A percentile compares a stretch with the other conserved stretches of the same genome.
Evolutionary conservation across 2,113 vertebrate genomes (phyloP).

Genomic region (Mormyrus iriodes): DNA sequence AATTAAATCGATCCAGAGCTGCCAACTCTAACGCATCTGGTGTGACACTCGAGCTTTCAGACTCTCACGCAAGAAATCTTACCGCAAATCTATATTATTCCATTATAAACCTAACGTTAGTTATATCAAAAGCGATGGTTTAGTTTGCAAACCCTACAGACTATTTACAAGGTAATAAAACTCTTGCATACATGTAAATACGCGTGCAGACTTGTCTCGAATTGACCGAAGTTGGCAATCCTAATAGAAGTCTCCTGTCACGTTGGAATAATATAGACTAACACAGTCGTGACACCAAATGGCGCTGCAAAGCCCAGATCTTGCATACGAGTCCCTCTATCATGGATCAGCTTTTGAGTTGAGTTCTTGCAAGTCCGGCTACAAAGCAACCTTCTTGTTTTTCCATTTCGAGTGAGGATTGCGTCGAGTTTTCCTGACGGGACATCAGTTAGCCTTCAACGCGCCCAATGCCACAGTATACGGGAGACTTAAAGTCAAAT

Average conservation of each 20-base stretch:
- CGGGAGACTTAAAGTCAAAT: conserved; percentile 13
- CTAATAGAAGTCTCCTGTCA: not conserved
- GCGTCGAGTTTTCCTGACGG: not conserved
- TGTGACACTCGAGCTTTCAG: not conserved
- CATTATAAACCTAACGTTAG: not conserved
- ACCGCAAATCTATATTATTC: not conserved
- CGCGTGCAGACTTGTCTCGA: not conserved
- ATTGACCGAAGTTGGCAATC: not conserved
- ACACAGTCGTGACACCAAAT: not conserved
- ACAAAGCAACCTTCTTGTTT: too few species aligned
- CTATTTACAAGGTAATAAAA: not conserved
- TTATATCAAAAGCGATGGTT: not conserved
- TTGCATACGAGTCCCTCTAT: not conserved
- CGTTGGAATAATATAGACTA: too few species aligned
- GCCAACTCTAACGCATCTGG: not conserved
- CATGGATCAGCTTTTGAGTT: not conserved
- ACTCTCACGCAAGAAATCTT: not conserved
- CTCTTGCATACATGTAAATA: not conserved
- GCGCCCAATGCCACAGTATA: conserved; percentile 1
- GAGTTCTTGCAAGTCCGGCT: not conserved
- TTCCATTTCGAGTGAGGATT: not conserved
- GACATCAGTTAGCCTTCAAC: not conserved
- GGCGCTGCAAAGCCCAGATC: not conserved
- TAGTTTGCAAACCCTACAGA: not conserved
- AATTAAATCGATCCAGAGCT: not conserved